phyloP scores from a whole-genome alignment of 2,113 vertebrate genomes.

The Megalops atlanticus region DNA sequence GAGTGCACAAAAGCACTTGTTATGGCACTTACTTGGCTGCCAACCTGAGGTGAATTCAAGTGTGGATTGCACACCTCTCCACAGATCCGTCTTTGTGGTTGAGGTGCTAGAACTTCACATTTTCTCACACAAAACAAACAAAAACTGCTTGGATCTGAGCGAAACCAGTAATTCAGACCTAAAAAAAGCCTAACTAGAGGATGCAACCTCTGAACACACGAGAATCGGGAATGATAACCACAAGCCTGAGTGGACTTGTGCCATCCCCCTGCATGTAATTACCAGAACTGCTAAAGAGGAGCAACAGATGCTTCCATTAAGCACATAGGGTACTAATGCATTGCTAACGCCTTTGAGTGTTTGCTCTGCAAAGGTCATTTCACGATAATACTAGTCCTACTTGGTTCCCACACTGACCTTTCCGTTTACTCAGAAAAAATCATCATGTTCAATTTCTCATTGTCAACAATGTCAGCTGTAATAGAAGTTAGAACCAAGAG shows the following conservation, averaged over 20 bases:
- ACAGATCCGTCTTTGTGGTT: not conserved
- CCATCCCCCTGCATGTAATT: constrained; percentile 16
- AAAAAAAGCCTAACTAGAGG: constrained; percentile 42
- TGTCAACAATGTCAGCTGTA: not conserved
- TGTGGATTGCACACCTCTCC: constrained; percentile 39
- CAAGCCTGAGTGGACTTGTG: constrained; percentile 19
- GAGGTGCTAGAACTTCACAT: not conserved
- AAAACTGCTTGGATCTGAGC: not conserved
- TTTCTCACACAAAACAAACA: constrained; percentile 24
- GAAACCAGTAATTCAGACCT: constrained; percentile 32
- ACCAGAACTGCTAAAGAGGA: constrained; percentile 22
- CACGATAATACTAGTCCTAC: not conserved
- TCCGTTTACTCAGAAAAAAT: not conserved
- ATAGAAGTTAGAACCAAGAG: constrained; percentile 12
- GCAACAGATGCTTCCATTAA: too few relatives aligned
- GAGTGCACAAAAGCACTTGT: not conserved
- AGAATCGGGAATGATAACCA: constrained; percentile 15
- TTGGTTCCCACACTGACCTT: not conserved
- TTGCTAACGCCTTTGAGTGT: not conserved
- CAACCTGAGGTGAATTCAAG: constrained; percentile 31
- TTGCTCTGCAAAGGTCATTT: not conserved
- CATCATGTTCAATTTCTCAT: not conserved
- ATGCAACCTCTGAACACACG: constrained; percentile 30
- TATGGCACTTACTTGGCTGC: constrained; percentile 28
- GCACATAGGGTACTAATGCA: not conserved